A percentile compares a stretch with the other conserved stretches of the same genome.
These are phyloP conservation scores for Aporrectodea caliginosa DNA, from an alignment of 1,140 invertebrate species.

Conservation along the genomic window DNA sequence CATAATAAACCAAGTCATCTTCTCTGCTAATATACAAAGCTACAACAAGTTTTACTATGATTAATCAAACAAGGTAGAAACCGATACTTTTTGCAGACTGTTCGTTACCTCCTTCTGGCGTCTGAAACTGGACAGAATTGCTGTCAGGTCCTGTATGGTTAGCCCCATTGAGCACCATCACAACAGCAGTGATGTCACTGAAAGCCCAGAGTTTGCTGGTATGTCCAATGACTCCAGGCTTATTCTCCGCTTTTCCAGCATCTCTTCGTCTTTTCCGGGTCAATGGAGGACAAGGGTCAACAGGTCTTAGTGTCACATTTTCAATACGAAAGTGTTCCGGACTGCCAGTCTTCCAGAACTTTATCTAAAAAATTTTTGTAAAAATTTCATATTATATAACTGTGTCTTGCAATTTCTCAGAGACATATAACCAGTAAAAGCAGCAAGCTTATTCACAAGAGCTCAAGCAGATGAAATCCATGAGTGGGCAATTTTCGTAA, in stretches of 20 bases:
- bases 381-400: too few relatives aligned
- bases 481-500: too few relatives aligned
- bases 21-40: not conserved
- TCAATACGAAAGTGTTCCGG: constrained; percentile 12
- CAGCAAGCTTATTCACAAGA: too few relatives aligned
- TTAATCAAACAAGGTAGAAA: too few relatives aligned
- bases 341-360: constrained; percentile 20
- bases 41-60: not conserved
- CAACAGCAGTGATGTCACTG: constrained; percentile 19
- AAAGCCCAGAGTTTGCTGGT: constrained; percentile 25
- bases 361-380: constrained; percentile 8
- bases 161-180: constrained; percentile 27
- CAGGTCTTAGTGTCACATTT: not conserved
- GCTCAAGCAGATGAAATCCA: too few relatives aligned
- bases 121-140: constrained; percentile 20
- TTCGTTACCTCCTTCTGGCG: constrained; percentile 30
- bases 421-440: too few relatives aligned
- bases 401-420: too few relatives aligned
- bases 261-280: not conserved
- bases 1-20: too few relatives aligned
- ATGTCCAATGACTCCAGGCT: not conserved
- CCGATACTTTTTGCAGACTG: too few relatives aligned
- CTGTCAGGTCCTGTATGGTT: not conserved
- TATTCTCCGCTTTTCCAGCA: not conserved
- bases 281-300: not conserved